phyloP scores from a whole-genome alignment of 1,140 invertebrate genomes.

The Penaeus vannamei region DNA sequence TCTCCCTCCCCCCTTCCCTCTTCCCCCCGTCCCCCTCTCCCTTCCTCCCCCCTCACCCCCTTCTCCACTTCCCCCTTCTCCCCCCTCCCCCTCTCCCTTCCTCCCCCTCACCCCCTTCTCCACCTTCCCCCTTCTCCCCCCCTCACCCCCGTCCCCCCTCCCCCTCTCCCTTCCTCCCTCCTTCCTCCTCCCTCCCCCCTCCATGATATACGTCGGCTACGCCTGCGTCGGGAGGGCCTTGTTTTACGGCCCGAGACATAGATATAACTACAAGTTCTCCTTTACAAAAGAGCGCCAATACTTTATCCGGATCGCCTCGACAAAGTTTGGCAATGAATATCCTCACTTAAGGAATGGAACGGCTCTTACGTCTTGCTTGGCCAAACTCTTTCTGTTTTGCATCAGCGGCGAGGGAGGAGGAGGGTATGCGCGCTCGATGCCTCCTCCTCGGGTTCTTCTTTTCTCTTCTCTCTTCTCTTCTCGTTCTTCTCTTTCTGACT shows the following conservation, averaged over 20 bases:
- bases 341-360: neutral
- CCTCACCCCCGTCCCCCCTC: no score
- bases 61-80: no score
- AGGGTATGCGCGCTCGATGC: neutral
- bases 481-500: neutral
- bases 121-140: no score
- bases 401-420: neutral
- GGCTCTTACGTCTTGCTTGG: neutral
- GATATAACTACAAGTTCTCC: constrained; percentile 32
- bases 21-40: no score
- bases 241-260: constrained; percentile 21
- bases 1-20: no score
- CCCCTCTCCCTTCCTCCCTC: no score
- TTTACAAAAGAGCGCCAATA: constrained; percentile 11
- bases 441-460: neutral
- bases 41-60: no score
- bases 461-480: no score
- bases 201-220: no score
- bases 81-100: no score
- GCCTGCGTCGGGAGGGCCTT: neutral
- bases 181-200: no score
- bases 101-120: no score
- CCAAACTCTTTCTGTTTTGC: constrained; percentile 18
- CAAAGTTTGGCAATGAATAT: constrained; percentile 24
- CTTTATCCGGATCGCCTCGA: neutral